Base-by-base conservation (phyloP, 92 coral and sea anemone species). In the Palythoa caribaeorum region DNA sequence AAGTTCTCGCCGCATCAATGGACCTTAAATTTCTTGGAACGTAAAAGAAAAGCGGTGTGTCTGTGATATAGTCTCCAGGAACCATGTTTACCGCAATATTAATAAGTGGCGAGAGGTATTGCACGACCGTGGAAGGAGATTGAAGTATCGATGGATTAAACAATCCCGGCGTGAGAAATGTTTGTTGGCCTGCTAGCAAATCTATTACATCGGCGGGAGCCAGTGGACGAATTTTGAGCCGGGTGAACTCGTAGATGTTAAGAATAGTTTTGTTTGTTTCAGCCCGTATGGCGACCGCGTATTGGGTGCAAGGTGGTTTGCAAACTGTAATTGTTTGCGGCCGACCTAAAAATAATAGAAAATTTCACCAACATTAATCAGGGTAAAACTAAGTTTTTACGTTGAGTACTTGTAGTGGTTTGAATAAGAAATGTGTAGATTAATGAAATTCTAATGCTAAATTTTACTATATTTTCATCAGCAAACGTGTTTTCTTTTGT, bases 31-130 rank as follows among this genome's bases (percentile, higher is more conserved):
- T 63, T 1, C 38, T 3, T n/a, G 85, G 85, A 65, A 80, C 19
- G 9, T 38, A 63, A 57, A 80, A 44, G 59, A 80, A 80, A 5
- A 80, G 54, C 1, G 85, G 85, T 13, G 85, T 80, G 37, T 28
- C 54, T 48, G 59, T 19, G 38, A 60, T 13, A 38, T 62, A 44
- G 16, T 62, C 51, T 17, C 39, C 63, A 14, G 85, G 85, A 38
- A 80, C 74, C 73, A 80, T 15, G 12, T 69, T 65, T n/a, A 63
- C 28, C 6, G 85, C 85, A 55, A 65, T 44, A 5, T 48, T 74
- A 80, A 80, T 5, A 14, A 80, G 75, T 40, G 75, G 75, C 19
- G 85, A 63, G 57, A 80, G 85, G 40, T 80, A 80, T 60, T 38
- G 37, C 53, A 68, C 73, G 11, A 80, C 70, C n/a, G 65, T 48